Evolutionary conservation across 2,888 invertebrate genomes (phyloP).

Genomic region (Chromoteleia sp.): DNA sequence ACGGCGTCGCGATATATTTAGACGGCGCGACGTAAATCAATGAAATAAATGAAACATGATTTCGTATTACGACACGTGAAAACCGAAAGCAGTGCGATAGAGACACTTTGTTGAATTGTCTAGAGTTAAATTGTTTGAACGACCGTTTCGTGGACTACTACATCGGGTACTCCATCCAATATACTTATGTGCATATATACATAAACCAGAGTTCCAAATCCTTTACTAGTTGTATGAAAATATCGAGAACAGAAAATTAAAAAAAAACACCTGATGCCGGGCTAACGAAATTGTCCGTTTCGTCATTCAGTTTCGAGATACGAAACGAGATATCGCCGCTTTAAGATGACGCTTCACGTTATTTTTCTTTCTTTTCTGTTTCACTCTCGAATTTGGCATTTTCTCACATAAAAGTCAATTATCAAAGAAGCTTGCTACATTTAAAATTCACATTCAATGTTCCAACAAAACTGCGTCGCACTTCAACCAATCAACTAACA

Average conservation of each 20-base stretch:
- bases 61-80: constrained; percentile 34
- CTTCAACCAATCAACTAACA: constrained; percentile 16
- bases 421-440: constrained; percentile 52
- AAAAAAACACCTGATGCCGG: constrained; percentile 1
- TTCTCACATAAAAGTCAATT: constrained; percentile 63
- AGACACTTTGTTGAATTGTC: constrained; percentile 24
- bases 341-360: constrained; percentile 16
- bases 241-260: not conserved
- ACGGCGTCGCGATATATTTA: constrained; percentile 9
- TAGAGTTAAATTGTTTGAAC: constrained; percentile 30
- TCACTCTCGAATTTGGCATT: constrained; percentile 26
- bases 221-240: constrained; percentile 30
- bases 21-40: constrained; percentile 30
- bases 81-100: constrained; percentile 23
- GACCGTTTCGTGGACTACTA: constrained; percentile 30
- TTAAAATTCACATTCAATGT: constrained; percentile 36
- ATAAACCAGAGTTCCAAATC: constrained; percentile 27
- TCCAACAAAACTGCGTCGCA: constrained; percentile 29
- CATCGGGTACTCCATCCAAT: constrained; percentile 46
- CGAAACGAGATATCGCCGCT: constrained; percentile 36
- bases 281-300: constrained; percentile 23
- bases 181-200: constrained; percentile 31
- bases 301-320: not conserved
- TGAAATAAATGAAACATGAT: constrained; percentile 54
- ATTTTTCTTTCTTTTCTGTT: constrained; percentile 28